Percentiles rank a stretch among this genome's conserved stretches.
Conservation (phyloP, 2,797 vertebrate genomes). For the Syncerus caffer region DNA sequence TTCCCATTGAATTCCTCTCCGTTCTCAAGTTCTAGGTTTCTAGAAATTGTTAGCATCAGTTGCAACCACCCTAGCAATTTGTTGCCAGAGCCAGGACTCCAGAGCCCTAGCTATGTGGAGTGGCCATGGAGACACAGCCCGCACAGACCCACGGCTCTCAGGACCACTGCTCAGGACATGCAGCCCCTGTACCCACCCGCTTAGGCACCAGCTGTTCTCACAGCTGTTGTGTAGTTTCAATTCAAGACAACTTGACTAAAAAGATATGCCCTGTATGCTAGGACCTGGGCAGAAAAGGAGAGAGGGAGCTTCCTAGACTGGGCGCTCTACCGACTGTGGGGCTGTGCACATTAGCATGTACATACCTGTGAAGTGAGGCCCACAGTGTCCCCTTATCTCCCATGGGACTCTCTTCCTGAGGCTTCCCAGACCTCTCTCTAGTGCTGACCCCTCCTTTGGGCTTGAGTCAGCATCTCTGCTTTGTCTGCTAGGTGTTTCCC, state of each 20-base stretch:
- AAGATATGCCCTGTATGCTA: not conserved
- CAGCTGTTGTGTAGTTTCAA: not conserved
- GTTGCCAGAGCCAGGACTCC: not conserved
- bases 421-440: not conserved
- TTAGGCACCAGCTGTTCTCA: not conserved
- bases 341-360: not conserved
- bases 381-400: not conserved
- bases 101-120: not conserved
- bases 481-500: not conserved
- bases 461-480: not conserved
- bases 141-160: not conserved
- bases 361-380: not conserved
- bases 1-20: constrained; percentile 63
- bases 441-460: not conserved
- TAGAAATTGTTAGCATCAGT: constrained; percentile 31
- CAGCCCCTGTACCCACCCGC: not conserved
- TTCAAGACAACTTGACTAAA: not conserved
- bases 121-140: not conserved
- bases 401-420: not conserved
- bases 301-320: not conserved
- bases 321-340: not conserved
- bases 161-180: not conserved
- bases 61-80: not conserved
- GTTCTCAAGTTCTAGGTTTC: constrained; percentile 1
- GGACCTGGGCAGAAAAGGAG: not conserved